These are phyloP conservation scores for Harlomillsia oculata DNA, from an alignment of 1,140 invertebrate genomes.

Conservation along the genomic window DNA sequence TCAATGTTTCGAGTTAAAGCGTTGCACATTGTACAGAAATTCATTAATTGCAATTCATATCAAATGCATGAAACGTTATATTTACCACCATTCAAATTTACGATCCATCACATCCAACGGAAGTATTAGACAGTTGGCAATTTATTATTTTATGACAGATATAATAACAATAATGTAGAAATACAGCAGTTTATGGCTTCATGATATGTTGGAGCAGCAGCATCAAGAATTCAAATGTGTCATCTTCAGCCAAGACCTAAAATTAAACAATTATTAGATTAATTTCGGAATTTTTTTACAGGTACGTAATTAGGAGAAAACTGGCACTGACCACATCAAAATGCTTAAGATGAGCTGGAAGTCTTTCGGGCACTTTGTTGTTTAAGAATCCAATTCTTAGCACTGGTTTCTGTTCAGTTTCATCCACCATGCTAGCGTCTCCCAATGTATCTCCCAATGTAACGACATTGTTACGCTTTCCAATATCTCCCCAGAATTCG, in stretches of 20 bases:
- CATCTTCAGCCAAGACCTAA: slow-evolving; percentile 15
- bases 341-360: background rate
- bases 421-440: slow-evolving; percentile 78
- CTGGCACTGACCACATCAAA: background rate
- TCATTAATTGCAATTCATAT: no score
- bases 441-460: slow-evolving; percentile 80
- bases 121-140: background rate
- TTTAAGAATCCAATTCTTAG: background rate
- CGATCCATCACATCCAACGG: no score
- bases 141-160: background rate
- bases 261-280: background rate
- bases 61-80: no score
- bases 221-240: slow-evolving; percentile 7
- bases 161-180: background rate
- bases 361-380: background rate
- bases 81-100: no score
- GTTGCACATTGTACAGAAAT: no score
- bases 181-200: background rate
- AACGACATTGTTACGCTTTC: slow-evolving; percentile 63
- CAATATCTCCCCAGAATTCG: no score
- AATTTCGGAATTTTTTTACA: background rate
- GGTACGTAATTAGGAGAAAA: background rate
- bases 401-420: background rate
- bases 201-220: slow-evolving; percentile 9
- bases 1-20: no score